Percentiles rank a stretch among this genome's conserved stretches.
Conservation (phyloP, 2,888 invertebrate genomes). For the Sminthurinus aureus region DNA sequence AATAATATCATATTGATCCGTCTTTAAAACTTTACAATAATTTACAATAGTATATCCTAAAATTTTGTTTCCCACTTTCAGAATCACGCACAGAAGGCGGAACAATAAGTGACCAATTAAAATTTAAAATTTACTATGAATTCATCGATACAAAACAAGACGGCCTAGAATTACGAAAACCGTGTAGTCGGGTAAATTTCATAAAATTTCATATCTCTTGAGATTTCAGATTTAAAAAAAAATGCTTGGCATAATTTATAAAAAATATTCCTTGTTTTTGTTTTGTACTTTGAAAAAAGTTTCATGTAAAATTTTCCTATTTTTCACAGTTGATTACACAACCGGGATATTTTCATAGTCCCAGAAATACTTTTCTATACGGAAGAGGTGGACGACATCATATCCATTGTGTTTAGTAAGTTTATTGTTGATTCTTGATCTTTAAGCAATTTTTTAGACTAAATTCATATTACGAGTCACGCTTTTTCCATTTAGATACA, state of each 20-base stretch:
- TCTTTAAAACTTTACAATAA: too few species aligned
- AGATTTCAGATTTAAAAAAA: neutral
- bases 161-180: constrained; percentile 43
- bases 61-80: too few species aligned
- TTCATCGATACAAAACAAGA: constrained; percentile 71
- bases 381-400: constrained; percentile 81
- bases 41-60: neutral
- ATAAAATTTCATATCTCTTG: neutral
- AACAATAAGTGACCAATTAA: constrained; percentile 79
- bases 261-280: neutral
- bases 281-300: neutral
- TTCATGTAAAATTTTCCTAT: neutral
- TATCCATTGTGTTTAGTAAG: constrained; percentile 76
- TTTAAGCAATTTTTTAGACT: neutral
- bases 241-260: neutral
- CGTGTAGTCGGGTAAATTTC: constrained; percentile 40
- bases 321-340: constrained; percentile 7
- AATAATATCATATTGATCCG: too few species aligned
- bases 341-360: constrained; percentile 66
- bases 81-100: constrained; percentile 69
- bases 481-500: neutral
- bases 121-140: constrained; percentile 81
- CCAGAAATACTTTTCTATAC: constrained; percentile 81
- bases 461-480: neutral
- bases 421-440: constrained; percentile 60